These are phyloP conservation scores for Cephus rjabovi DNA, from an alignment of 2,888 invertebrate species.

Conservation along the genomic window DNA sequence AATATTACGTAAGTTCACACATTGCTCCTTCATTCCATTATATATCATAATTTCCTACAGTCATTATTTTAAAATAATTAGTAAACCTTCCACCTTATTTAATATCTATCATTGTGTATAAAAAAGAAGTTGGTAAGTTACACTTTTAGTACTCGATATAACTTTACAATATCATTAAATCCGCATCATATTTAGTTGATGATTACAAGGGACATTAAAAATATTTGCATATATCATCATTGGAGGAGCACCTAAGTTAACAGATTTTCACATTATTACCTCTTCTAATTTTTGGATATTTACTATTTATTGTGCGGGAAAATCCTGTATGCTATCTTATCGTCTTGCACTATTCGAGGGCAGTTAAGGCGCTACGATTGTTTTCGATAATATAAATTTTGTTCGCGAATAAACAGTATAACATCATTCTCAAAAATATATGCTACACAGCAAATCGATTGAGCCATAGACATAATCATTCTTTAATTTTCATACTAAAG, in stretches of 20 bases:
- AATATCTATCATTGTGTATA: background rate
- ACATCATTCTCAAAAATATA: too few relatives aligned
- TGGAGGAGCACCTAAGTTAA: background rate
- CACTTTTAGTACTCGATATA: background rate
- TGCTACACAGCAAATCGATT: too few relatives aligned
- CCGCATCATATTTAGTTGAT: background rate
- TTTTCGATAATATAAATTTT: too few relatives aligned
- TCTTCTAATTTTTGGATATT: too few relatives aligned
- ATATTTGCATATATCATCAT: background rate
- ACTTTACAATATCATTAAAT: background rate
- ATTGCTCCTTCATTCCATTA: background rate
- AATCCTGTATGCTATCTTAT: too few relatives aligned
- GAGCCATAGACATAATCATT: too few relatives aligned
- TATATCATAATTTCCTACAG: background rate
- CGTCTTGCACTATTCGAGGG: too few relatives aligned
- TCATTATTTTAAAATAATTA: background rate
- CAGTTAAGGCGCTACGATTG: too few relatives aligned
- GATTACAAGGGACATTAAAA: background rate
- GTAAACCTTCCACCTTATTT: background rate
- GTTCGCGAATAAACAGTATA: too few relatives aligned
- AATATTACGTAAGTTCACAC: background rate
- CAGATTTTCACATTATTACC: too few relatives aligned
- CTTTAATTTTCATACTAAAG: too few relatives aligned
- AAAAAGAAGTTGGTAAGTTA: background rate
- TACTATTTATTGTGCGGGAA: too few relatives aligned